phyloP scores from a whole-genome alignment of 2,888 invertebrate genomes.

The Himalopsyche anomala region DNA sequence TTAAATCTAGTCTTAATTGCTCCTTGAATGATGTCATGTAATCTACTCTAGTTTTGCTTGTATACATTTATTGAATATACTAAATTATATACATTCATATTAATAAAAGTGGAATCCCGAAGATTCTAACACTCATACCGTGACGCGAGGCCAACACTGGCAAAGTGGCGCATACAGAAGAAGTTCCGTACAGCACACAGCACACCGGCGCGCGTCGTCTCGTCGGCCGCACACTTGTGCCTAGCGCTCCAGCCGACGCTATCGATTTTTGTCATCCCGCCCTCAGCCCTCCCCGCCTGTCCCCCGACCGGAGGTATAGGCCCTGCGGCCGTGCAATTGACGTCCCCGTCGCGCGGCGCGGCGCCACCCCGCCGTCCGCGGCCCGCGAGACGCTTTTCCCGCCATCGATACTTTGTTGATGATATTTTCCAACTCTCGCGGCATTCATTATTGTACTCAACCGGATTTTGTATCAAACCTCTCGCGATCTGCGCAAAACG shows the following conservation, averaged over 20 bases:
- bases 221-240: conserved; percentile 44
- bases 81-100: no score
- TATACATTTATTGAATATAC: no score
- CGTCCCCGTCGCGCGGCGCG: conserved; percentile 75
- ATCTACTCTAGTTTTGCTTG: no score
- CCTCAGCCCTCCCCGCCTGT: conserved; percentile 70
- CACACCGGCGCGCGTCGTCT: conserved; percentile 42
- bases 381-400: conserved; percentile 48
- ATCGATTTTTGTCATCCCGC: conserved; percentile 77
- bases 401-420: conserved; percentile 50
- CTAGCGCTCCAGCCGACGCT: conserved; percentile 72
- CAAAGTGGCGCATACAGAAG: not conserved
- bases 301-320: conserved; percentile 66
- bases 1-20: no score
- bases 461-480: conserved; percentile 30
- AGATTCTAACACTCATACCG: conserved; percentile 31
- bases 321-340: conserved; percentile 72
- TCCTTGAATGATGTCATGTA: no score
- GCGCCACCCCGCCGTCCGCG: conserved; percentile 69
- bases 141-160: not conserved
- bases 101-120: not conserved
- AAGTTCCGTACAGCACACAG: conserved; percentile 36
- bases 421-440: conserved; percentile 49
- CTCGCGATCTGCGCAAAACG: not conserved
- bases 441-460: conserved; percentile 34